These are phyloP conservation scores for Bruchidius siliquastri DNA, from an alignment of 2,888 invertebrate genomes.

Conservation along the genomic window DNA sequence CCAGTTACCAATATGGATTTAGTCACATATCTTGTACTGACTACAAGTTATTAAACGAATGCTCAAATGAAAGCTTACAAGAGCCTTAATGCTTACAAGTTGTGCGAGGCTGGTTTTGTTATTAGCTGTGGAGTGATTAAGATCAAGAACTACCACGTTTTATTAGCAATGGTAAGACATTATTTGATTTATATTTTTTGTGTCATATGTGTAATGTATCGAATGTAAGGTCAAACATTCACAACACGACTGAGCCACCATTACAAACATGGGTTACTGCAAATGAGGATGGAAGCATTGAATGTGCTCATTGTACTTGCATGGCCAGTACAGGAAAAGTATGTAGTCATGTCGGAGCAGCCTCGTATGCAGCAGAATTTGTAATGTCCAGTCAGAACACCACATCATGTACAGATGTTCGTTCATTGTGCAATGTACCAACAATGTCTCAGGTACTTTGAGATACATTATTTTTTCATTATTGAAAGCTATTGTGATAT, in stretches of 20 bases:
- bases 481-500: no score
- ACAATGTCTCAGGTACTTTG: background rate
- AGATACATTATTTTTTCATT: no score
- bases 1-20: background rate
- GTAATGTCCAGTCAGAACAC: constrained; percentile 5
- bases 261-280: constrained; percentile 10
- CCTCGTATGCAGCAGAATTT: background rate
- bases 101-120: background rate
- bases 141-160: background rate
- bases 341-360: constrained; percentile 18
- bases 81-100: constrained; percentile 1
- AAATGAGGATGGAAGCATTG: constrained; percentile 11
- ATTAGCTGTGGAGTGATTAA: background rate
- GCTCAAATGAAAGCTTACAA: constrained; percentile 1
- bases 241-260: constrained; percentile 10
- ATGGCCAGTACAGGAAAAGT: constrained; percentile 14
- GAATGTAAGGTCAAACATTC: constrained; percentile 16
- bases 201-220: no score
- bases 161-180: constrained; percentile 1
- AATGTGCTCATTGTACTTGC: constrained; percentile 16
- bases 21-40: background rate
- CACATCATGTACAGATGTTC: constrained; percentile 14
- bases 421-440: constrained; percentile 3
- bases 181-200: background rate
- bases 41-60: background rate